phyloP scores from a whole-genome alignment of 2,113 vertebrate genomes.

The Festucalex cinctus region DNA sequence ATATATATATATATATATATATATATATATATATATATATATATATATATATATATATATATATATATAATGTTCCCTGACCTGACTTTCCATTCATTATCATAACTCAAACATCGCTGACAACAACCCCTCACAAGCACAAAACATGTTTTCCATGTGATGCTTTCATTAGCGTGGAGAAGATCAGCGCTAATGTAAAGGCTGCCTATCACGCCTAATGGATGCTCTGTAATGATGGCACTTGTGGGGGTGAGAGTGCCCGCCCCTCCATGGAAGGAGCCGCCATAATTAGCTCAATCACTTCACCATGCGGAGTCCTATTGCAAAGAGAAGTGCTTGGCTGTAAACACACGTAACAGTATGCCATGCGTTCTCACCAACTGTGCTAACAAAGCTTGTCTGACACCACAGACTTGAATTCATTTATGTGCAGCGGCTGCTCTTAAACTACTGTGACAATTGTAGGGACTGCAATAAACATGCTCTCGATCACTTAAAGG shows the following conservation, averaged over 20 bases:
- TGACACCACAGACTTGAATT: neutral
- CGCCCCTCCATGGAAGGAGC: conserved; percentile 19
- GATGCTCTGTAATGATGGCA: conserved; percentile 11
- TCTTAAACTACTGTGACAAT: neutral
- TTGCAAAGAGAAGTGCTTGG: neutral
- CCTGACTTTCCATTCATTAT: neutral
- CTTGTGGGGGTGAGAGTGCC: conserved; percentile 13
- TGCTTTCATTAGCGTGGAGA: conserved; percentile 24
- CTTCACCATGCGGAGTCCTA: conserved; percentile 16
- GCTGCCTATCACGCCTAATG: conserved; percentile 41
- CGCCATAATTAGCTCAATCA: conserved; percentile 25
- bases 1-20: too few species aligned
- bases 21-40: too few species aligned
- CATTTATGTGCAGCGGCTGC: neutral
- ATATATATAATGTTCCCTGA: too few species aligned
- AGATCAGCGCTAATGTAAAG: conserved; percentile 28
- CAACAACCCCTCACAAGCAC: neutral
- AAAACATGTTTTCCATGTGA: conserved; percentile 4
- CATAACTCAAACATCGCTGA: neutral
- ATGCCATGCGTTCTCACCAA: neutral
- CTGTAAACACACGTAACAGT: neutral
- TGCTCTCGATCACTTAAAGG: neutral
- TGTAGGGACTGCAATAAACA: neutral
- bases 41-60: too few species aligned
- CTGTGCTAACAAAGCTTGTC: conserved; percentile 4